Evolutionary conservation across 2,888 invertebrate species (phyloP).

Genomic region (Dexiosoma caninum): DNA sequence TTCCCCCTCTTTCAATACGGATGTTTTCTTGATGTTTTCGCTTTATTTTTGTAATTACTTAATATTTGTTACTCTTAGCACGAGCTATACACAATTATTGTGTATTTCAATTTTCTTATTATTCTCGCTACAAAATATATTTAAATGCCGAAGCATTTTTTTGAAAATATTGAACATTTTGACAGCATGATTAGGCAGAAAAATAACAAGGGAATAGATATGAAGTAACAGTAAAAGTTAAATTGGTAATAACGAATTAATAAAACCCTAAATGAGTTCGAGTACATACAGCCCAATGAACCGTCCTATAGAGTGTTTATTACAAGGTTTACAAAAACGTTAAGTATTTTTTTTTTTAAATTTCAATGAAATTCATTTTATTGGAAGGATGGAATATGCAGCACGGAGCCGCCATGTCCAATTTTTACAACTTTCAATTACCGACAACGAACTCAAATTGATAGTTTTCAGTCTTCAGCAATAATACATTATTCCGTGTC

Average conservation of each 20-base stretch:
- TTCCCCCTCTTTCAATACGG: slow-evolving; percentile 35
- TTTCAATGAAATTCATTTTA: too few species aligned
- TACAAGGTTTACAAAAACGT: too few species aligned
- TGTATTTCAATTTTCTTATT: slow-evolving; percentile 6
- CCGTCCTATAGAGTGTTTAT: too few species aligned
- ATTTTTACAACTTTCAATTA: too few species aligned
- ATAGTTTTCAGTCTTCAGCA: too few species aligned
- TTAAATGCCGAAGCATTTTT: slow-evolving; percentile 30
- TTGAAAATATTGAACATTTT: slow-evolving; percentile 68
- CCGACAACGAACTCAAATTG: too few species aligned
- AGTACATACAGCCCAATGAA: too few species aligned
- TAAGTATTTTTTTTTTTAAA: too few species aligned
- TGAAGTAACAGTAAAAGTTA: background rate
- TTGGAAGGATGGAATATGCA: too few species aligned
- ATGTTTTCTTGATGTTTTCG: slow-evolving; percentile 8
- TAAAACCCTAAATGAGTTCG: slow-evolving; percentile 51
- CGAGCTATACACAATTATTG: slow-evolving; percentile 70
- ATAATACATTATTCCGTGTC: too few species aligned
- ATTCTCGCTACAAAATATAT: slow-evolving; percentile 3
- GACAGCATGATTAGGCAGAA: slow-evolving; percentile 78
- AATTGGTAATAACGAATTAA: background rate
- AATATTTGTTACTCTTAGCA: slow-evolving; percentile 69
- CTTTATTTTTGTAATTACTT: background rate
- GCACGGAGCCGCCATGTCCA: too few species aligned
- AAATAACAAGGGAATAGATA: slow-evolving; percentile 62